Evolutionary conservation across 2,888 invertebrate species (phyloP).

Genomic region (Laspeyria flexula): DNA sequence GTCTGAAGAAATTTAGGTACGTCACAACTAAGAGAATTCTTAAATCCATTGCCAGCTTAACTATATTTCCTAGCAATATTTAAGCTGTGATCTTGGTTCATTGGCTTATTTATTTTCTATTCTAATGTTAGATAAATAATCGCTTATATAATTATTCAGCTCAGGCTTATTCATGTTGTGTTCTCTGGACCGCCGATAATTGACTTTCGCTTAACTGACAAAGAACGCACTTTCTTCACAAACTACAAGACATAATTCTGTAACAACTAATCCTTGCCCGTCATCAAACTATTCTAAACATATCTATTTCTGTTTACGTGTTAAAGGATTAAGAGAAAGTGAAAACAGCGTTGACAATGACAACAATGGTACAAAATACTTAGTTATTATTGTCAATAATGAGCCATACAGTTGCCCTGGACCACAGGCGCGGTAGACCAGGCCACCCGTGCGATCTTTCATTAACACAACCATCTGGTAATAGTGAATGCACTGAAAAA

Average conservation of each 20-base stretch:
- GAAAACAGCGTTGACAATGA: constrained; percentile 76
- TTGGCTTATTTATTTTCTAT: too few species aligned
- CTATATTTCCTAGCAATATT: too few species aligned
- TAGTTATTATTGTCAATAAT: constrained; percentile 67
- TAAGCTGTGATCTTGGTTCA: too few species aligned
- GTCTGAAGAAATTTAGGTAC: too few species aligned
- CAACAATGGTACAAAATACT: constrained; percentile 70
- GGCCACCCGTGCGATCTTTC: constrained; percentile 74
- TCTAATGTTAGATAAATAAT: too few species aligned
- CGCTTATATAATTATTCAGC: neutral
- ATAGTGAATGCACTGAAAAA: constrained; percentile 76
- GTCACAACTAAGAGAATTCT: too few species aligned
- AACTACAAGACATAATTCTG: constrained; percentile 2
- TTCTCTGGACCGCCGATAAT: neutral
- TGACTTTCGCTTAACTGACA: constrained; percentile 9
- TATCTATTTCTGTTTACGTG: constrained; percentile 77
- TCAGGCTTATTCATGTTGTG: neutral
- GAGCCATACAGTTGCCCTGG: constrained; percentile 48
- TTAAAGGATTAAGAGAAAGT: constrained; percentile 77
- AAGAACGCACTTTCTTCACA: constrained; percentile 11
- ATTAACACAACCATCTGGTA: constrained; percentile 80
- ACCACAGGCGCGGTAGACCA: constrained; percentile 66
- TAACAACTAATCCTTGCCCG: constrained; percentile 12
- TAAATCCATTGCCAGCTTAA: too few species aligned
- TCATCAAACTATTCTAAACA: constrained; percentile 36